Base-by-base conservation (phyloP, 2,113 vertebrate genomes). In the Chloebia gouldiae region DNA sequence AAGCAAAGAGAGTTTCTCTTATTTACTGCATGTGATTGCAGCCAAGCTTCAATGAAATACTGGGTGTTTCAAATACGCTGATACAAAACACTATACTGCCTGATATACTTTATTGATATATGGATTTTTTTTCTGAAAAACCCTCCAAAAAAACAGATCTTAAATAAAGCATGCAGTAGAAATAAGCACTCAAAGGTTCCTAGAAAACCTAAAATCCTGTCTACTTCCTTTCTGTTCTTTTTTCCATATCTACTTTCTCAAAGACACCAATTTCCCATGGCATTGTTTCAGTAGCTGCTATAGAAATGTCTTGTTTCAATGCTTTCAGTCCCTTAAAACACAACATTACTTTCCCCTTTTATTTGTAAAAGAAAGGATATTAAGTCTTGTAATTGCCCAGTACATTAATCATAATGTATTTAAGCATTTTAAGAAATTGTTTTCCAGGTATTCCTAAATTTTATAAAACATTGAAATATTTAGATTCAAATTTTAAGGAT, bases 1-100 rank as follows among this genome's bases (percentile, higher is more conserved):
- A 86, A 97, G 68, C 97, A 93, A 92, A 96, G 88, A 95, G 25
- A 97, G 72, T 96, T 96, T 88, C 80, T 91, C 80, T 25, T 92
- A 78, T 90, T 91, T 94, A 93, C 14, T 66, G 70, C 94, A 91
- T 57, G 59, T 78, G 72, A 77, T 75, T 94, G 79, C 81, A 94
- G 84, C 68, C 81, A 81, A 33, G 72, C 70, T 95, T 91, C 75
- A 83, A 54, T 82, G 47, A 91, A 81, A 73, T 50, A 82, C 13
- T 89, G 70, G 66, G 47, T 37, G 47, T 79, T 93, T 89, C 92
- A 95, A 90, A 97, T 64, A 75, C 2, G 3, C 35, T 93, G 63
- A 72, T 88, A 93, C 40, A 95, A 94, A 77, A 90, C 70, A 90
- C 71, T 61, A 27, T 64, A 70, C 33, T 79, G 65, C 13, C 66